Conservation (phyloP, 2,113 vertebrate genomes). For the Heterotilapia buettikoferi region DNA sequence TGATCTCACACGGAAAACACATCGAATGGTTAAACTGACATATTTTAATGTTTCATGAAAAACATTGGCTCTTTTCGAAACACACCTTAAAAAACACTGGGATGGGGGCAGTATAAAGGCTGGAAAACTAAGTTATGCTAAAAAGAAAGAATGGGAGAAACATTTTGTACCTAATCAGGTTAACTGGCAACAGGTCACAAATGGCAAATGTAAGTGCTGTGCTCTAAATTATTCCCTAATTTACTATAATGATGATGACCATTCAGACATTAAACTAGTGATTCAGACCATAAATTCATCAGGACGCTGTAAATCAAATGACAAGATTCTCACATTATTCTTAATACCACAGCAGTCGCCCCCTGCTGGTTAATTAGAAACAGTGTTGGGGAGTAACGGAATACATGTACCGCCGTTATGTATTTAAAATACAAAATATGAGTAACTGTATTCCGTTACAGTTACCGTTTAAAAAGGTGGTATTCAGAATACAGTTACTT, state of each 20-base stretch:
- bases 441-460: background rate
- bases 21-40: background rate
- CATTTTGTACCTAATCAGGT: fast-evolving
- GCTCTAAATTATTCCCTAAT: background rate
- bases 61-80: fast-evolving
- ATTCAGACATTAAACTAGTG: background rate
- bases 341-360: background rate
- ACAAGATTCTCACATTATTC: background rate
- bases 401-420: background rate
- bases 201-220: background rate
- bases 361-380: background rate
- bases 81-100: fast-evolving
- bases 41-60: background rate
- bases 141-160: background rate
- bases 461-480: fast-evolving
- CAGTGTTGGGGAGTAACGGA: background rate
- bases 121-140: background rate
- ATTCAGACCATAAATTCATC: background rate
- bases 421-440: background rate
- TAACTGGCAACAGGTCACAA: background rate
- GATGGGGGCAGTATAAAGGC: background rate
- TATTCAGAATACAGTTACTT: background rate
- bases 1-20: background rate
- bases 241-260: background rate
- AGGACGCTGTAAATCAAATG: background rate